phyloP scores from a whole-genome alignment of 2,113 vertebrate species.

The Dromiciops gliroides region DNA sequence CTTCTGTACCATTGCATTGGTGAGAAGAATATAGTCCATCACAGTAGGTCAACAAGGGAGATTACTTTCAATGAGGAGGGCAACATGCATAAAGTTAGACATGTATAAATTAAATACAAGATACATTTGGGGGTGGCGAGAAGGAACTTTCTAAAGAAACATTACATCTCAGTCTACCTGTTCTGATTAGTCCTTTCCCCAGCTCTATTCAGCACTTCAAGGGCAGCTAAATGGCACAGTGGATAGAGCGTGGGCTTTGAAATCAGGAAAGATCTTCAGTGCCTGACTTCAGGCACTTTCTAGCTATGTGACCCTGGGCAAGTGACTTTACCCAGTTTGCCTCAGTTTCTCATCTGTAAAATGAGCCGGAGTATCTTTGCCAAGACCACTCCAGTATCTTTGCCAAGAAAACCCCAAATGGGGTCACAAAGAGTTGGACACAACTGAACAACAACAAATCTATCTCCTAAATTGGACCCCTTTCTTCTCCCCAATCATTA shows the following conservation, averaged over 20 bases:
- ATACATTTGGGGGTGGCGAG: not conserved
- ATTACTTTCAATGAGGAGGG: not conserved
- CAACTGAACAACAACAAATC: not conserved
- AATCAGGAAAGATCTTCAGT: not conserved
- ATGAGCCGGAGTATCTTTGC: not conserved
- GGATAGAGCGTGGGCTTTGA: not conserved
- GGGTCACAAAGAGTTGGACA: not conserved
- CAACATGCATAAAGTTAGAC: not conserved
- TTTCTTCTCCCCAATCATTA: not conserved
- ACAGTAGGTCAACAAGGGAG: too few relatives aligned
- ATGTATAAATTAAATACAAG: not conserved
- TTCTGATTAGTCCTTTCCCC: not conserved
- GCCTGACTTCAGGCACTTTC: not conserved
- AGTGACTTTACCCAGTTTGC: not conserved
- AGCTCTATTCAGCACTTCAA: not conserved
- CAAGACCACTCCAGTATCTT: not conserved
- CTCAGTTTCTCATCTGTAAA: not conserved
- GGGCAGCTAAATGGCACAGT: not conserved
- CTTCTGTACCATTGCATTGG: too few relatives aligned
- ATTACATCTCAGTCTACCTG: not conserved
- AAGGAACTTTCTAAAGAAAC: not conserved
- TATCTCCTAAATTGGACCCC: not conserved
- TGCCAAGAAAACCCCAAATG: not conserved
- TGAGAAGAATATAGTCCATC: too few relatives aligned
- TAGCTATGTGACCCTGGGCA: not conserved